A percentile compares a stretch with the other conserved stretches of the same genome.
phyloP scores from a whole-genome alignment of 2,113 vertebrate genomes.

The Puma concolor region DNA sequence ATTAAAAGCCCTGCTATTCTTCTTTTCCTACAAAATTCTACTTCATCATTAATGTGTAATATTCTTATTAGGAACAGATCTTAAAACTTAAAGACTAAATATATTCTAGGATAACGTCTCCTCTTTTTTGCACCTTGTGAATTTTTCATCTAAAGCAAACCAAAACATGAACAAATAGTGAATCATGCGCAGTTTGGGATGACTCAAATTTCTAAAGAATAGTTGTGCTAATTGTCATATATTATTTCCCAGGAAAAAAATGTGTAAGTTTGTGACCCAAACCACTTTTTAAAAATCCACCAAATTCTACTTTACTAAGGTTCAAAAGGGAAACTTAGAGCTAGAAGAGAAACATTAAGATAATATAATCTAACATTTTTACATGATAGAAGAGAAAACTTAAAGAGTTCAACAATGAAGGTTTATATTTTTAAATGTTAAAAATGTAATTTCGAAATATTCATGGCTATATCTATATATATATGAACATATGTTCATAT shows the following conservation, averaged over 20 bases:
- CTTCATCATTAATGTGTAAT: background rate
- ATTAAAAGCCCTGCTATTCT: background rate
- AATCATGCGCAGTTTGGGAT: constrained; percentile 65
- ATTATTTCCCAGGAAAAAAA: constrained; percentile 66
- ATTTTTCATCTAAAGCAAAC: constrained; percentile 42
- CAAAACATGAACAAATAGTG: constrained; percentile 59
- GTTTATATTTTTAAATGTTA: background rate
- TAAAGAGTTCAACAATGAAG: background rate
- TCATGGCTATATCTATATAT: background rate
- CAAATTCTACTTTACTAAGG: constrained; percentile 23
- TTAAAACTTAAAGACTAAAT: constrained; percentile 31
- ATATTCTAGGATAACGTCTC: background rate
- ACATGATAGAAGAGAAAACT: background rate
- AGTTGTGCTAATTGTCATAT: constrained; percentile 41
- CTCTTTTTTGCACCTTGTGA: background rate
- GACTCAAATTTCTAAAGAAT: constrained; percentile 78
- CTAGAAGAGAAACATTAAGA: background rate
- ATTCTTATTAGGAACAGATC: constrained; percentile 19
- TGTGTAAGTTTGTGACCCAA: constrained; percentile 16
- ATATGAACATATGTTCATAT: background rate
- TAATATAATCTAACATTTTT: background rate
- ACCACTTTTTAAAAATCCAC: constrained; percentile 14
- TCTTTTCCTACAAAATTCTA: constrained; percentile 16
- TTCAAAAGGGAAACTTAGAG: constrained; percentile 51
- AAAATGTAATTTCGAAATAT: background rate